Base-by-base conservation (phyloP, 2,888 invertebrate genomes). In the Dolichopus griseipennis region DNA sequence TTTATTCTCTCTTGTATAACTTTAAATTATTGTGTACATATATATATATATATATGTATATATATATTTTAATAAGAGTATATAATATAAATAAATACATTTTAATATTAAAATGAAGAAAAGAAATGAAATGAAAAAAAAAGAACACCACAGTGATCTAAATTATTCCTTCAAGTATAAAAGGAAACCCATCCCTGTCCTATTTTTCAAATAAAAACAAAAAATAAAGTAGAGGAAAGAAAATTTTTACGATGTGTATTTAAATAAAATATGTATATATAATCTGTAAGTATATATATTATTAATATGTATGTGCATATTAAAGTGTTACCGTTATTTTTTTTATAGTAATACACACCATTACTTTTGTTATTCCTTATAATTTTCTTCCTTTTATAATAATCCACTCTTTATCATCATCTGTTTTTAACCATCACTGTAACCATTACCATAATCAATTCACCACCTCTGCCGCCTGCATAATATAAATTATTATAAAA, bases 71-170 rank as follows among this genome's bases (percentile, higher is more conserved):
- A 12, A n/a, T 52, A 52, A n/a, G 18, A 52, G 27, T 15, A 18
- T 12, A 6, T 52, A 52, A 5, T 52, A 6, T 52, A 52, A 1
- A 52, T 52, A 43, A 43, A 52, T 52, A 52, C 10, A 52, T 52
- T 52, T 52, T 12, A 52, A 18, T 18, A 18, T 52, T 18, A 52
- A 18, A 52, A 52, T 18, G 52, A 6, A 52, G 18, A 52, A 34
- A 6, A 52, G 52, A 52, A 52, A 52, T 18, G n/a, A 52, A 52
- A 41, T 12, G 41, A 41, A 41, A 15, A 41, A 41, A 41, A 41
- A 52, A 52, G 52, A 52, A 15, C 52, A 52, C 52, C 52, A 52
- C 52, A 52, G 52, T 52, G 18, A 52, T 52, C 52, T 52, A 52
- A 52, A 52, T 52, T 52, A 52, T 52, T 52, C 52, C 52, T 52